phyloP scores from a whole-genome alignment of 1,140 invertebrate genomes.

The Aphaenogaster ashmeadi region DNA sequence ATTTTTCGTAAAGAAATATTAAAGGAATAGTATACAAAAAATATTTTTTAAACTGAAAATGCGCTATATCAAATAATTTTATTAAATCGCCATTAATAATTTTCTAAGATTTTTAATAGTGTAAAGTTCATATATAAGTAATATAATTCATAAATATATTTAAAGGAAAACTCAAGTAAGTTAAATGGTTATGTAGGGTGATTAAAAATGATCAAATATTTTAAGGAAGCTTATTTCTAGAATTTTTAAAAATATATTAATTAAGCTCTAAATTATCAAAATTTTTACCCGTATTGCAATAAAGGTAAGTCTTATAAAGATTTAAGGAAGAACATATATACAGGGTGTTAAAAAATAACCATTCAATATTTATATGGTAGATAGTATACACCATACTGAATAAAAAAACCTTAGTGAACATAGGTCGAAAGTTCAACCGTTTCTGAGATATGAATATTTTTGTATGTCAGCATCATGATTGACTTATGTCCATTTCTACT shows the following conservation, averaged over 20 bases:
- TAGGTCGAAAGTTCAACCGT: too few relatives aligned
- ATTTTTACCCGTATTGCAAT: background rate
- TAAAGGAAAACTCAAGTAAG: background rate
- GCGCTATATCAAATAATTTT: background rate
- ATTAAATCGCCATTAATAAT: background rate
- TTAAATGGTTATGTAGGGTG: background rate
- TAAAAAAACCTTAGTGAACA: too few relatives aligned
- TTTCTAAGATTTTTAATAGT: background rate
- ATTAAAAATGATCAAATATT: constrained; percentile 27
- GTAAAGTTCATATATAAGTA: background rate
- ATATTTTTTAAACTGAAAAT: background rate
- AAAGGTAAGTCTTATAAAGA: background rate
- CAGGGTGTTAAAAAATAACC: too few relatives aligned
- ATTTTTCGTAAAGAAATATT: constrained; percentile 24
- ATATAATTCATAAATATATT: background rate
- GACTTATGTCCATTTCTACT: too few relatives aligned
- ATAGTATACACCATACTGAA: too few relatives aligned
- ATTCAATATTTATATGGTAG: too few relatives aligned
- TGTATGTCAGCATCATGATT: too few relatives aligned
- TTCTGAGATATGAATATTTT: too few relatives aligned
- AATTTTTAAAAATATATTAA: background rate
- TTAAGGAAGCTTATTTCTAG: background rate
- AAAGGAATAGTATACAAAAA: constrained; percentile 24
- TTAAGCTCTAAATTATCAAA: constrained; percentile 50
- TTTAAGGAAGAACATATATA: too few relatives aligned